These are phyloP conservation scores for Intellagama lesueurii DNA, from an alignment of 2,797 vertebrate species.

Conservation along the genomic window DNA sequence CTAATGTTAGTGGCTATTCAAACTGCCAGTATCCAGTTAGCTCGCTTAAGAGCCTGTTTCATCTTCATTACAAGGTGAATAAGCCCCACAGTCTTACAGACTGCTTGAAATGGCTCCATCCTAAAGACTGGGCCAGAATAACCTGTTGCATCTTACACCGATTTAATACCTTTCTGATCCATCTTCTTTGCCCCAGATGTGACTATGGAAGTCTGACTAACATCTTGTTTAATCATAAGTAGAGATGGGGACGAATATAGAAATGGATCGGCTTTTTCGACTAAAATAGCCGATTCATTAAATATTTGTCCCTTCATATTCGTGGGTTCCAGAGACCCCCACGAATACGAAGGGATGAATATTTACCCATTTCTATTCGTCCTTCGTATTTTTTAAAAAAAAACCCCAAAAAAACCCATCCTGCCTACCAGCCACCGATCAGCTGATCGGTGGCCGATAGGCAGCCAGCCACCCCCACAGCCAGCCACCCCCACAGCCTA, in stretches of 20 bases:
- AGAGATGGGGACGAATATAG: not conserved
- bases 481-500: too few relatives aligned
- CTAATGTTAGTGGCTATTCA: conserved; percentile 8
- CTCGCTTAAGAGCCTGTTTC: conserved; percentile 10
- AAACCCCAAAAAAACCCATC: too few relatives aligned
- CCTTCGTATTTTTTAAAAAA: too few relatives aligned
- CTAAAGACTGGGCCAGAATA: not conserved
- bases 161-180: not conserved
- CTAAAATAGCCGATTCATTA: too few relatives aligned
- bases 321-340: too few relatives aligned
- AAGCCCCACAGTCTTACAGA: not conserved
- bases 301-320: too few relatives aligned
- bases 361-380: too few relatives aligned
- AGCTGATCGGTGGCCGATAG: too few relatives aligned
- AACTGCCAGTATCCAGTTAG: conserved; percentile 22
- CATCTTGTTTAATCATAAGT: not conserved
- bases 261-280: too few relatives aligned
- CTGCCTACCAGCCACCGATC: too few relatives aligned
- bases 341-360: too few relatives aligned
- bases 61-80: conserved; percentile 28
- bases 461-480: too few relatives aligned
- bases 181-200: not conserved
- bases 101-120: not conserved
- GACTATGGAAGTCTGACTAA: not conserved
- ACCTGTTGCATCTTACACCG: not conserved